These are phyloP conservation scores for Chiloscyllium plagiosum DNA, from an alignment of 2,113 vertebrate species.

Conservation along the genomic window DNA sequence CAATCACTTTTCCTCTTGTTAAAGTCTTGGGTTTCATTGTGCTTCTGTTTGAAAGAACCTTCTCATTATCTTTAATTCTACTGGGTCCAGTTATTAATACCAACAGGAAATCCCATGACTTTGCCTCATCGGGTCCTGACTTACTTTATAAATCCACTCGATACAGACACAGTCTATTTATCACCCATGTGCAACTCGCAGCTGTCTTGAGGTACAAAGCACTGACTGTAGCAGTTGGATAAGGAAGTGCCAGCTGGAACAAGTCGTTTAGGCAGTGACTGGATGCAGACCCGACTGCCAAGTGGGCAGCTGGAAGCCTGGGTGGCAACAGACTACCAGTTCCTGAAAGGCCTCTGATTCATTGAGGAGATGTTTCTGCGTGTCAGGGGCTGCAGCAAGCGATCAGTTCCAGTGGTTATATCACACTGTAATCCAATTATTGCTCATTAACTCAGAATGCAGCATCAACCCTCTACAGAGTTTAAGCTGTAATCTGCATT, in stretches of 20 bases:
- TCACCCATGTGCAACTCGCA: conserved; percentile 54
- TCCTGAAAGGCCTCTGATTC: conserved; percentile 36
- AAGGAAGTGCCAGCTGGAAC: conserved; percentile 79
- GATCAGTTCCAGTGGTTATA: conserved; percentile 44
- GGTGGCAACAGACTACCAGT: conserved; percentile 52
- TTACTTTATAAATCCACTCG: conserved; percentile 68
- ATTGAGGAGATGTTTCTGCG: conserved; percentile 25
- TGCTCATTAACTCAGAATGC: conserved; percentile 32
- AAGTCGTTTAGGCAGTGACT: conserved; percentile 66
- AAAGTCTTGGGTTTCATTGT: neutral
- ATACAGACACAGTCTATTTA: conserved; percentile 63
- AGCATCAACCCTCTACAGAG: conserved; percentile 40
- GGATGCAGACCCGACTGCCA: conserved; percentile 67
- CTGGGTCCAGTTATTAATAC: conserved; percentile 58
- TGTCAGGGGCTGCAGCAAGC: conserved; percentile 45
- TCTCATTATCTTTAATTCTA: conserved; percentile 48
- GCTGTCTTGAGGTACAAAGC: conserved; percentile 81
- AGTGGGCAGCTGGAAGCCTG: conserved; percentile 72
- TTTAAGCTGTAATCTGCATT: conserved; percentile 41
- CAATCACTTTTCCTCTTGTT: neutral
- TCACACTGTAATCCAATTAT: conserved; percentile 44
- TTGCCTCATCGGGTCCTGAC: conserved; percentile 61
- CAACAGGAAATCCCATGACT: conserved; percentile 67
- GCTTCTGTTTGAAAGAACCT: conserved; percentile 41
- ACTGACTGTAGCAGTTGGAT: conserved; percentile 64